phyloP scores from a whole-genome alignment of 2,113 vertebrate genomes.

The Vombatus ursinus region DNA sequence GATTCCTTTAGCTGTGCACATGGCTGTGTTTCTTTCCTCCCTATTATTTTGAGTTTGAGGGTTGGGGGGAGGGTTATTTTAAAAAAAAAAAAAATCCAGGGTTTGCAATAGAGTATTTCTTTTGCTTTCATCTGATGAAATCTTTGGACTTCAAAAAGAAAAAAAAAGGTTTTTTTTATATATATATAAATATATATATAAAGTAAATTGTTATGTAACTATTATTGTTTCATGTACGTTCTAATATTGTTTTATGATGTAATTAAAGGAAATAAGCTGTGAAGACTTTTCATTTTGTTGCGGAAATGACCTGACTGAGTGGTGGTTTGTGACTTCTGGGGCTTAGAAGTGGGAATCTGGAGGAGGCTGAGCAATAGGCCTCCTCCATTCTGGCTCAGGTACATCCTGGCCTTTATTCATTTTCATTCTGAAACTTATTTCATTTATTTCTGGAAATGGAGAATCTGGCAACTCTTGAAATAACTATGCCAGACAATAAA shows the following conservation, averaged over 20 bases:
- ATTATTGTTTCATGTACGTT: slow-evolving; percentile 79
- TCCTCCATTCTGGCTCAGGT: slow-evolving; percentile 13
- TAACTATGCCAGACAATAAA: neutral
- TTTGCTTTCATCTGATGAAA: slow-evolving; percentile 72
- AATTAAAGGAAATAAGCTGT: slow-evolving; percentile 80
- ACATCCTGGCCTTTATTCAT: neutral
- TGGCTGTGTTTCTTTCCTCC: slow-evolving; percentile 55
- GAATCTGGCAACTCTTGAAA: neutral
- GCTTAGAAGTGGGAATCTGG: neutral
- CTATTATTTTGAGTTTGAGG: slow-evolving; percentile 37
- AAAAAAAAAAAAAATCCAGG: slow-evolving; percentile 67
- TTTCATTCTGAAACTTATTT: neutral
- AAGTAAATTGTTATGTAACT: slow-evolving; percentile 79
- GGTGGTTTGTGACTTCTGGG: slow-evolving; percentile 13
- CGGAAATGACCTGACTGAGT: slow-evolving; percentile 52
- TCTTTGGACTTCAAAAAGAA: slow-evolving; percentile 71
- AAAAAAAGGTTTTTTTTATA: slow-evolving; percentile 63
- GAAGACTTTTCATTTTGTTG: slow-evolving; percentile 73
- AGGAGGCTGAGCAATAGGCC: slow-evolving; percentile 3
- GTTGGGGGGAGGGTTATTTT: slow-evolving; percentile 50
- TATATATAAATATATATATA: slow-evolving; percentile 78
- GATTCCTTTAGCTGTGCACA: slow-evolving; percentile 53
- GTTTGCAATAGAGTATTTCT: slow-evolving; percentile 74
- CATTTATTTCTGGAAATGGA: neutral
- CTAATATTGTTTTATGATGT: slow-evolving; percentile 79